Percentiles rank a stretch among this genome's conserved stretches.
These are phyloP conservation scores for Lindbergichthys nudifrons DNA, from an alignment of 2,797 vertebrate species.

Conservation along the genomic window DNA sequence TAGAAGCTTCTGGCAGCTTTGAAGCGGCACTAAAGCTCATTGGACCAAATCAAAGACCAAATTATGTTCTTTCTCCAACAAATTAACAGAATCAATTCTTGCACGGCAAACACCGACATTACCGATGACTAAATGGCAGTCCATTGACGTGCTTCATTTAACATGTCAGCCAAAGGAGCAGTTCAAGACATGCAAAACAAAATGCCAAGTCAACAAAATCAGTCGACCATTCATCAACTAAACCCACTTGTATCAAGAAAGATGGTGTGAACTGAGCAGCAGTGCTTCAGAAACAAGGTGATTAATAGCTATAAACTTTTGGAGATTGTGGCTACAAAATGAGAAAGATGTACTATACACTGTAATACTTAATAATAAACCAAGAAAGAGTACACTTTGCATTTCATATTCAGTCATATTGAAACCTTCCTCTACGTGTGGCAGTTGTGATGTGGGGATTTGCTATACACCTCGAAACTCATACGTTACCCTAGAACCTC, in stretches of 20 bases:
- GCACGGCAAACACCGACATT: constrained; percentile 29
- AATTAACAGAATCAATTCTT: constrained; percentile 41
- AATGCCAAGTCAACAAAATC: constrained; percentile 59
- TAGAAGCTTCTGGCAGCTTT: not conserved
- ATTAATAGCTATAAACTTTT: not conserved
- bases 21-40: not conserved
- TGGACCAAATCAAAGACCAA: constrained; percentile 10
- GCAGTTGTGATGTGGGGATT: not conserved
- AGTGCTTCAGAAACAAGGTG: constrained; percentile 9
- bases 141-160: constrained; percentile 56
- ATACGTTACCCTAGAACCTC: constrained; percentile 5
- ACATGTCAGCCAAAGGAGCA: constrained; percentile 34
- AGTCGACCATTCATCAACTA: constrained; percentile 31
- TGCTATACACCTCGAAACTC: not conserved
- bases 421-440: not conserved
- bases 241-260: constrained; percentile 11
- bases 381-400: not conserved
- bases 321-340: not conserved
- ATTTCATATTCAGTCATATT: not conserved
- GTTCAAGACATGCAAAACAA: constrained; percentile 52
- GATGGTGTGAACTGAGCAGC: not conserved
- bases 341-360: not conserved
- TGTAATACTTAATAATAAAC: no score
- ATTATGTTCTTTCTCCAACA: constrained; percentile 2
- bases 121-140: constrained; percentile 49